Conservation (phyloP, 2,797 vertebrate species). For the Neostethus bicornis region DNA sequence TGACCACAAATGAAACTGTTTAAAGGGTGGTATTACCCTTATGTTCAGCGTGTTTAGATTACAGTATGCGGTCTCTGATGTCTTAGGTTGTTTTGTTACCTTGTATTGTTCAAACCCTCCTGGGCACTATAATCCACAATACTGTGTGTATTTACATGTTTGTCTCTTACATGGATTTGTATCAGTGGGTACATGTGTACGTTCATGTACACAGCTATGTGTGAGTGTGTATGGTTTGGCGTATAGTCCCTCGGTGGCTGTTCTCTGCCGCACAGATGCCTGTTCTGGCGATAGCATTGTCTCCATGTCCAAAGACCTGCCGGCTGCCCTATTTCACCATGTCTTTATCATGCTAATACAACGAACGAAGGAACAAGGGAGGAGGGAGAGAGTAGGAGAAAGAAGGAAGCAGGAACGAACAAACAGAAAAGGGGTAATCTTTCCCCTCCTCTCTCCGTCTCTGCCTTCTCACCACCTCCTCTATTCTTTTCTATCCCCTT, state of each 20-base stretch:
- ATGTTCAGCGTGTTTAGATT: constrained; percentile 5
- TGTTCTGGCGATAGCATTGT: constrained; percentile 78
- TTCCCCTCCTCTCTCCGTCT: constrained; percentile 54
- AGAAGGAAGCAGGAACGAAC: constrained; percentile 54
- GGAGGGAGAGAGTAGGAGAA: constrained; percentile 33
- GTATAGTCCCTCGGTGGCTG: constrained; percentile 63
- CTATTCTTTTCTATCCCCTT: constrained; percentile 44
- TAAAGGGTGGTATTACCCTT: neutral
- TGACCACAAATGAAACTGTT: neutral
- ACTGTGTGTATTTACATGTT: constrained; percentile 54
- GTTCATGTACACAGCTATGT: constrained; percentile 13
- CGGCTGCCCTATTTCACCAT: constrained; percentile 75
- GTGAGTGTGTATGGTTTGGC: constrained; percentile 16
- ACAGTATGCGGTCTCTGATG: constrained; percentile 36
- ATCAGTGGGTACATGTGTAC: constrained; percentile 32
- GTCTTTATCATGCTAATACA: constrained; percentile 80
- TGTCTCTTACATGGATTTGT: constrained; percentile 47
- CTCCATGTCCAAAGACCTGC: constrained; percentile 77
- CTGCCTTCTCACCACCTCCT: constrained; percentile 56
- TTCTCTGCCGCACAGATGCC: constrained; percentile 64
- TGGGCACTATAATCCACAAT: constrained; percentile 56
- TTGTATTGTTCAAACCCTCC: constrained; percentile 62
- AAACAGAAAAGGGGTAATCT: constrained; percentile 70
- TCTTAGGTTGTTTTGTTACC: constrained; percentile 57
- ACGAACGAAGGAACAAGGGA: constrained; percentile 58